Conservation (phyloP, 2,797 vertebrate species). For the Centroberyx gerrardi region DNA sequence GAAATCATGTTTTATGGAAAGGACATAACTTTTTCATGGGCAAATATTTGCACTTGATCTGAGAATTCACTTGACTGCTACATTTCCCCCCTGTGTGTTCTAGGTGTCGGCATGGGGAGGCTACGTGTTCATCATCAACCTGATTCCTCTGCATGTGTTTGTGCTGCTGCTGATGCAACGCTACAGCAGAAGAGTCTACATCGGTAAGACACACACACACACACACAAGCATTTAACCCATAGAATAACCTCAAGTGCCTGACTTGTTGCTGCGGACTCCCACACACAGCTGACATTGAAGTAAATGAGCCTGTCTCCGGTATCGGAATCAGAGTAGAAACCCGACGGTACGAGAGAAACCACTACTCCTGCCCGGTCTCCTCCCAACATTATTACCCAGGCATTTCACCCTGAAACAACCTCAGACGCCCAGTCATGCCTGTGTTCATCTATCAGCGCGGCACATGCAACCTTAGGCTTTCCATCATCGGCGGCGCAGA, state of each 20-base stretch:
- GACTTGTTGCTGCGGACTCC: constrained; percentile 26
- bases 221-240: background rate
- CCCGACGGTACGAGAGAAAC: background rate
- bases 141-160: constrained; percentile 98
- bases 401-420: constrained; percentile 58
- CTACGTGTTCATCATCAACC: constrained; percentile 98
- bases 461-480: constrained; percentile 7
- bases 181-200: constrained; percentile 96
- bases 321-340: constrained; percentile 6
- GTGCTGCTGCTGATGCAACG: constrained; percentile 96
- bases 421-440: constrained; percentile 36
- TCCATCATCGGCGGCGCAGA: constrained; percentile 49
- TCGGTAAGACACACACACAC: constrained; percentile 86
- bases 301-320: background rate
- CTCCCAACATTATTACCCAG: constrained; percentile 10
- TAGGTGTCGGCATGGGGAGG: constrained; percentile 98
- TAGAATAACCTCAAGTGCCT: background rate
- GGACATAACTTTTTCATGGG: background rate
- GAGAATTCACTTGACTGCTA: too few species aligned
- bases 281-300: constrained; percentile 25
- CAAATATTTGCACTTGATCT: background rate
- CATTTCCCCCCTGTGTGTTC: constrained; percentile 58
- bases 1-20: background rate
- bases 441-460: constrained; percentile 26
- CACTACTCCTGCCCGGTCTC: background rate